Evolutionary conservation across 1,140 invertebrate species (phyloP).

Genomic region (Drosophila pseudoananassae): DNA sequence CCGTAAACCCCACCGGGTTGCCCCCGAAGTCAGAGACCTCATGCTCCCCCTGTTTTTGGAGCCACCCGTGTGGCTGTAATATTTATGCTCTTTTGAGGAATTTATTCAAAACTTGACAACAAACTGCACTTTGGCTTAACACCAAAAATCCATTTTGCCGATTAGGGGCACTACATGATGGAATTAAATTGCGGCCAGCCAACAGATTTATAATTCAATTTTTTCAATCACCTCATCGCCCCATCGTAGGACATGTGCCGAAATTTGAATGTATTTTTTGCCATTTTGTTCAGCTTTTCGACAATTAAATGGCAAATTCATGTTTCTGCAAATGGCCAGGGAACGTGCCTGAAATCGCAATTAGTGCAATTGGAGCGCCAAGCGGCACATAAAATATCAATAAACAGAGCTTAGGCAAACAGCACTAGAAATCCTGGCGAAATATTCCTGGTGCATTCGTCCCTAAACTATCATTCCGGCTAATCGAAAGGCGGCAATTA

Average conservation of each 20-base stretch:
- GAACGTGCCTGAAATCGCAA: conserved; percentile 77
- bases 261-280: conserved; percentile 39
- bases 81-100: conserved; percentile 69
- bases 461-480: conserved; percentile 11
- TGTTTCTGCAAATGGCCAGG: conserved; percentile 67
- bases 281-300: conserved; percentile 15
- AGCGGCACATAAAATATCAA: conserved; percentile 74
- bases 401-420: conserved; percentile 62
- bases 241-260: conserved; percentile 34
- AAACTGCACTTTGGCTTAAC: conserved; percentile 72
- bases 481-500: conserved; percentile 51
- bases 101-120: conserved; percentile 73
- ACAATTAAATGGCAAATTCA: conserved; percentile 66
- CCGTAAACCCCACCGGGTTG: conserved; percentile 31
- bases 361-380: conserved; percentile 58
- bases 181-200: conserved; percentile 29
- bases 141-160: conserved; percentile 43
- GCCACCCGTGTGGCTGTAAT: conserved; percentile 41
- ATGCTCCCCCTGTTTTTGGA: not conserved
- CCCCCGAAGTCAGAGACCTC: not conserved
- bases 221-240: conserved; percentile 4
- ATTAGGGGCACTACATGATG: conserved; percentile 8
- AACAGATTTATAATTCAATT: conserved; percentile 43
- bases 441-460: conserved; percentile 29
- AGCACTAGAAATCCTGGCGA: conserved; percentile 20